A percentile compares a stretch with the other conserved stretches of the same genome.
phyloP scores from a whole-genome alignment of 2,888 invertebrate species.

The Fabriciana adippe region DNA sequence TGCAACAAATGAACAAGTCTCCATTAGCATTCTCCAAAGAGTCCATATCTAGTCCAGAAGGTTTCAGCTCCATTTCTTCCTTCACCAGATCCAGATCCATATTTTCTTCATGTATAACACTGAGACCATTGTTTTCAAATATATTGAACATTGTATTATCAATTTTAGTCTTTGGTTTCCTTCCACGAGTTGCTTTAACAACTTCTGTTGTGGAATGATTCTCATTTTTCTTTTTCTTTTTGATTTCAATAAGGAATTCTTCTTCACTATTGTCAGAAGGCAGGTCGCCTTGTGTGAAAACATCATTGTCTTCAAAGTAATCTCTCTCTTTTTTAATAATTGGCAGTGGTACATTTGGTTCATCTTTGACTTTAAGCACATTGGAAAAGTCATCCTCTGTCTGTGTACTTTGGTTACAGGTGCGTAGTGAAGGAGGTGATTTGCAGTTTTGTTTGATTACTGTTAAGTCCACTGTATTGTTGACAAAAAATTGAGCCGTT shows the following conservation, averaged over 20 bases:
- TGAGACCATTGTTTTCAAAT: conserved; percentile 12
- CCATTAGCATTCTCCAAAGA: conserved; percentile 8
- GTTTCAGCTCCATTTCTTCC: conserved; percentile 45
- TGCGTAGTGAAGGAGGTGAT: conserved; percentile 41
- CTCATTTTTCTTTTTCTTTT: conserved; percentile 51
- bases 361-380: conserved; percentile 12
- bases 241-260: conserved; percentile 58
- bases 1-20: conserved; percentile 63
- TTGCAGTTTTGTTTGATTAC: conserved; percentile 49
- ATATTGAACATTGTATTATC: conserved; percentile 27
- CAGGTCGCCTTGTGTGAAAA: conserved; percentile 41
- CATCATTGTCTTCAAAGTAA: conserved; percentile 42
- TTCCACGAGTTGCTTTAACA: conserved; percentile 35
- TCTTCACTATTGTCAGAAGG: conserved; percentile 66
- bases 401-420: conserved; percentile 58
- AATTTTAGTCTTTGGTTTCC: conserved; percentile 38
- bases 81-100: conserved; percentile 47
- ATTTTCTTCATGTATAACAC: conserved; percentile 34
- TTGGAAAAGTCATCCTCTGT: conserved; percentile 47
- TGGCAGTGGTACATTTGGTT: conserved; percentile 1
- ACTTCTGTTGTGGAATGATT: conserved; percentile 31
- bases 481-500: conserved; percentile 17
- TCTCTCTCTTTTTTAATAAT: conserved; percentile 56
- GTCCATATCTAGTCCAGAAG: conserved; percentile 23
- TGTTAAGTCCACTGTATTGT: conserved; percentile 52